Conservation (phyloP, 2,113 vertebrate genomes). For the Marmota flaviventris region DNA sequence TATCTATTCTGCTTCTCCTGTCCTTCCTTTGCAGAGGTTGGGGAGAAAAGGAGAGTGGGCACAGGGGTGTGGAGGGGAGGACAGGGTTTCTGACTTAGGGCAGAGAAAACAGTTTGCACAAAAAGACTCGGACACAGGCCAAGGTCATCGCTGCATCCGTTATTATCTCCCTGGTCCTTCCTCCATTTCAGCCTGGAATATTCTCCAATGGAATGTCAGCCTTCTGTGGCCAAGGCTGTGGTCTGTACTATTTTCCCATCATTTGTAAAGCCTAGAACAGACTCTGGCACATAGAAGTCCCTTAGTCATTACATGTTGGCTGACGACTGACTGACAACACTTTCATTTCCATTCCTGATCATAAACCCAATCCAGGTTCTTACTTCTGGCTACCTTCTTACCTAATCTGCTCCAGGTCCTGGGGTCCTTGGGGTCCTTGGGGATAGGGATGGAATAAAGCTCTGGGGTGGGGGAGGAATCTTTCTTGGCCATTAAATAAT, state of each 20-base stretch:
- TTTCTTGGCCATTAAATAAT: not conserved
- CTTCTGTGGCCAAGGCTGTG: not conserved
- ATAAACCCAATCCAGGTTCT: not conserved
- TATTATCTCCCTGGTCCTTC: not conserved
- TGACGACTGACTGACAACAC: not conserved
- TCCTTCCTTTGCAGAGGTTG: not conserved
- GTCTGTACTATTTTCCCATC: not conserved
- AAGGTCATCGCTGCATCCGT: not conserved
- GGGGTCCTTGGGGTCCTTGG: too few species aligned
- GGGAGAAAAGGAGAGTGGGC: not conserved
- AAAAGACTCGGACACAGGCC: not conserved
- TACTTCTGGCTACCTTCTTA: not conserved
- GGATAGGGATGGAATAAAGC: not conserved
- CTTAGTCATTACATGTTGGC: not conserved
- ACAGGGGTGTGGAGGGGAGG: not conserved
- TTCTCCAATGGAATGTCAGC: not conserved
- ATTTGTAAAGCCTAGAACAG: not conserved
- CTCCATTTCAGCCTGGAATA: not conserved
- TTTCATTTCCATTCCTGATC: not conserved
- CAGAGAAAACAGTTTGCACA: not conserved
- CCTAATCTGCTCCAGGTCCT: too few species aligned
- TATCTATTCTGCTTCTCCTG: not conserved
- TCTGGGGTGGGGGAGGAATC: not conserved
- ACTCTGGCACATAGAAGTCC: not conserved
- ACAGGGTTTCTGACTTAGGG: fast-evolving